Percentiles rank a stretch among this genome's conserved stretches.
Evolutionary conservation across 2,888 invertebrate species (phyloP).

Genomic region (Tipula unca): DNA sequence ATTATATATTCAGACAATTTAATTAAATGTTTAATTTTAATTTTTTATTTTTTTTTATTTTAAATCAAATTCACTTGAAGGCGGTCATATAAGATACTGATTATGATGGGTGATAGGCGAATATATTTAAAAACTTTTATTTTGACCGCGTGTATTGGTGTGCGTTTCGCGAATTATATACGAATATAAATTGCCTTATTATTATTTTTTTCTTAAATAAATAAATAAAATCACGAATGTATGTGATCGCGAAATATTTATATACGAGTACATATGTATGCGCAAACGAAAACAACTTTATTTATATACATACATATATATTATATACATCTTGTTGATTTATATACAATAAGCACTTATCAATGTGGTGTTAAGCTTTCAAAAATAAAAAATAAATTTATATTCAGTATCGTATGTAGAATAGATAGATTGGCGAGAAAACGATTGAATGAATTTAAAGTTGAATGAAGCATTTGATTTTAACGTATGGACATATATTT

Average conservation of each 20-base stretch:
- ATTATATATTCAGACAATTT: background rate
- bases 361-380: background rate
- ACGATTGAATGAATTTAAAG: background rate
- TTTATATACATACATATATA: background rate
- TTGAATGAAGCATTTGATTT: background rate
- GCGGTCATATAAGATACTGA: constrained; percentile 8
- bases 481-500: too few relatives aligned
- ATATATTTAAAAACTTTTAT: background rate
- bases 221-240: background rate
- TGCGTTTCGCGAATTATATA: background rate
- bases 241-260: background rate
- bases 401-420: too few relatives aligned
- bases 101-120: background rate
- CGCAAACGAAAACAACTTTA: background rate
- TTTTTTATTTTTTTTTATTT: too few relatives aligned
- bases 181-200: background rate
- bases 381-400: background rate
- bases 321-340: background rate
- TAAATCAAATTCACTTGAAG: background rate
- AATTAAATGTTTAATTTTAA: background rate
- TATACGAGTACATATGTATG: too few relatives aligned
- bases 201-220: background rate
- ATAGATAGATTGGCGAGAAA: background rate
- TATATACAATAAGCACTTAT: background rate
- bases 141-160: background rate